Conservation (phyloP, 2,888 invertebrate species). For the Ctena decussata region DNA sequence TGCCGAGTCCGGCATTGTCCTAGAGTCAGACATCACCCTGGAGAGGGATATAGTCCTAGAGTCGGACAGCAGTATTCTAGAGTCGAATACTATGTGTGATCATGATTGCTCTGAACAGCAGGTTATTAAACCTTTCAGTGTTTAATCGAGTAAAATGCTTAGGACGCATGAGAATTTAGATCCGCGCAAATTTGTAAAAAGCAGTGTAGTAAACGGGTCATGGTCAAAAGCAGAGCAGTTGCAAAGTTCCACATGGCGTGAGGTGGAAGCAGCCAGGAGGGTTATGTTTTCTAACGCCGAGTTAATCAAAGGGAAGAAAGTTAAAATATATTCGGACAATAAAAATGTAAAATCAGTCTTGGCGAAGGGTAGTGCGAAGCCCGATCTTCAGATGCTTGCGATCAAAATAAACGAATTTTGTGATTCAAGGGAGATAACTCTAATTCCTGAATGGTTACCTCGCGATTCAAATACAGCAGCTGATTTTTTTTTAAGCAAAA, state of each 20-base stretch:
- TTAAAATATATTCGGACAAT: slow-evolving; percentile 26
- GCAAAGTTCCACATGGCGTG: slow-evolving; percentile 15
- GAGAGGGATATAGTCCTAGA: background rate
- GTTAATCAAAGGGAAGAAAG: background rate
- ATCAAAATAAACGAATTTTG: background rate
- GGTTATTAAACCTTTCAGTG: background rate
- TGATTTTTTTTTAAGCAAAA: slow-evolving; percentile 25
- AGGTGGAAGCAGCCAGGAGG: slow-evolving; percentile 3
- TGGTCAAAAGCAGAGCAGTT: background rate
- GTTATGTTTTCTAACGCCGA: background rate
- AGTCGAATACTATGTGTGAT: background rate
- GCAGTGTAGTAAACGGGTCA: background rate
- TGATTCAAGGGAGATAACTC: background rate
- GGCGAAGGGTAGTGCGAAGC: background rate
- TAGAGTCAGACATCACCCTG: no score
- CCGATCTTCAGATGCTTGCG: background rate
- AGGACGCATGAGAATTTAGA: no score
- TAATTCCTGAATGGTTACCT: slow-evolving; percentile 4
- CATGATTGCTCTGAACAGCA: background rate
- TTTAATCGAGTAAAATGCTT: background rate
- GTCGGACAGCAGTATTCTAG: background rate
- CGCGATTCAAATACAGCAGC: background rate
- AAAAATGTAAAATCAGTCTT: slow-evolving; percentile 19
- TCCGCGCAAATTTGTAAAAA: background rate
- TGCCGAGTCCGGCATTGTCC: no score